Conservation (phyloP, 2,113 vertebrate genomes). For the Onychorhynchus coronatus region DNA sequence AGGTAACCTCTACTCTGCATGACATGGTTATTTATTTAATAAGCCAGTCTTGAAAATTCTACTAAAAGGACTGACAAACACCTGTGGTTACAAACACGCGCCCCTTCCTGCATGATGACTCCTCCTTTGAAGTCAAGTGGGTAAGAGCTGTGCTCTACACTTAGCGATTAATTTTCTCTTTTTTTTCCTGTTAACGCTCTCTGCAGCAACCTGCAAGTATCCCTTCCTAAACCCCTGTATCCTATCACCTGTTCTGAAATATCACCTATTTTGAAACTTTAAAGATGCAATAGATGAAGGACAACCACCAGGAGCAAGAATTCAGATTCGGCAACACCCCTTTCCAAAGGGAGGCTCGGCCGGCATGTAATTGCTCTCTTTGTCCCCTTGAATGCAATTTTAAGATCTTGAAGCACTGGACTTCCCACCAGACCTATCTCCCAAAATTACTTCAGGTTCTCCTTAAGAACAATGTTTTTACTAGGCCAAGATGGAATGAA, state of each 20-base stretch:
- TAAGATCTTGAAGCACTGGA: neutral
- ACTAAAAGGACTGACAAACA: neutral
- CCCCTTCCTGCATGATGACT: neutral
- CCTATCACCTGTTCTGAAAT: neutral
- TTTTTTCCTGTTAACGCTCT: neutral
- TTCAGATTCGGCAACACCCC: neutral
- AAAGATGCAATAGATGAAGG: neutral
- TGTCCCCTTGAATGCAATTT: fast-evolving
- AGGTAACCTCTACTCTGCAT: neutral
- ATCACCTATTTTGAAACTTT: neutral
- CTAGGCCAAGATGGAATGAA: neutral
- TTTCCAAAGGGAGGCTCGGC: neutral
- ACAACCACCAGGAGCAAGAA: neutral
- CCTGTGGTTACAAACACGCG: neutral
- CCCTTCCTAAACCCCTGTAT: neutral
- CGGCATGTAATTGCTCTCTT: neutral
- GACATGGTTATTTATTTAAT: neutral
- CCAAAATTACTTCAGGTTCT: neutral
- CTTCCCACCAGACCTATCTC: neutral
- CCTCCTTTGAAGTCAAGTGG: neutral
- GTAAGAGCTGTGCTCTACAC: neutral
- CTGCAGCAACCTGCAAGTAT: neutral
- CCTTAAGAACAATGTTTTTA: neutral
- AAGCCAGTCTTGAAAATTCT: neutral
- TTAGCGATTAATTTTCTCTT: neutral